Percentiles rank a stretch among this genome's conserved stretches.
Conservation (phyloP, 1,140 invertebrate species). For the Parapsyche elsis region DNA sequence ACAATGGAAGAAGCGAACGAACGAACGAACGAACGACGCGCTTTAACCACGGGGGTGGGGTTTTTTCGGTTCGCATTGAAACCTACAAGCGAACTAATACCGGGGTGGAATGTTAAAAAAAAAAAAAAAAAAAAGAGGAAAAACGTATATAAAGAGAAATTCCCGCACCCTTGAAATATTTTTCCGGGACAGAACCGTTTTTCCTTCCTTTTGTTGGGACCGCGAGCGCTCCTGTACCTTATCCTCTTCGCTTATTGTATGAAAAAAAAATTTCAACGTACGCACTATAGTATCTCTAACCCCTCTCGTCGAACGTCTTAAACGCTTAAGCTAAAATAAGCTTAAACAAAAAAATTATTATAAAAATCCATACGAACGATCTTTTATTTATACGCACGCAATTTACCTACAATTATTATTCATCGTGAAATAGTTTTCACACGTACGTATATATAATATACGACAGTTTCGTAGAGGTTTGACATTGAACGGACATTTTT, state of each 20-base stretch:
- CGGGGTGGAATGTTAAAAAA: constrained; percentile 35
- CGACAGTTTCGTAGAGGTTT: too few relatives aligned
- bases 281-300: not conserved
- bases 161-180: constrained; percentile 41
- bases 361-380: too few relatives aligned
- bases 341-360: too few relatives aligned
- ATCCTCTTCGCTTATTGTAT: constrained; percentile 26
- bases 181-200: constrained; percentile 38
- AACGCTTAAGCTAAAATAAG: too few relatives aligned
- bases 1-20: constrained; percentile 54
- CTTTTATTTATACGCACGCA: too few relatives aligned
- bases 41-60: constrained; percentile 36
- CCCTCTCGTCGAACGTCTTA: not conserved
- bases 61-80: constrained; percentile 51
- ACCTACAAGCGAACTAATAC: constrained; percentile 50
- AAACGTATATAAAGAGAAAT: constrained; percentile 38
- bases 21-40: constrained; percentile 44
- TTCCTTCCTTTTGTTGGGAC: constrained; percentile 29
- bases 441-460: too few relatives aligned
- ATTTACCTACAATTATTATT: too few relatives aligned
- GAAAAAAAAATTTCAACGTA: not conserved
- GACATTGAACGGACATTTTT: too few relatives aligned
- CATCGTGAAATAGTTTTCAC: too few relatives aligned
- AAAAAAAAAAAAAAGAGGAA: not conserved
- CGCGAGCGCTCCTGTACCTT: not conserved